Evolutionary conservation across 1,140 invertebrate genomes (phyloP).

Genomic region (Drosophila melanica): DNA sequence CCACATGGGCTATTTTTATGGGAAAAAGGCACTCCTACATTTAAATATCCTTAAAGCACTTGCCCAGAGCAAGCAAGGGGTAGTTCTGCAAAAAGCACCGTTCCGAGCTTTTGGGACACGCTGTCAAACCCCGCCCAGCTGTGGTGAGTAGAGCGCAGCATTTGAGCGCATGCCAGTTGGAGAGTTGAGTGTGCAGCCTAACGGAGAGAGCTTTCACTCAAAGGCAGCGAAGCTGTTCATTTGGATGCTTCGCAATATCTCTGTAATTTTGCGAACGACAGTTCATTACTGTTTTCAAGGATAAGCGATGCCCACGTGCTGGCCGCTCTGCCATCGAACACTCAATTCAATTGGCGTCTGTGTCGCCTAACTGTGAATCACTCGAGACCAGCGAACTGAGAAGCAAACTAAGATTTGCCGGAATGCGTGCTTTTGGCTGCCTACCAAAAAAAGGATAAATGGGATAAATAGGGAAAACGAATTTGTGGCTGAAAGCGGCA

Average conservation of each 20-base stretch:
- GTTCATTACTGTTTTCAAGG: conserved; percentile 76
- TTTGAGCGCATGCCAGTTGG: not conserved
- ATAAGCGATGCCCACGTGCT: conserved; percentile 69
- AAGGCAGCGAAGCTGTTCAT: conserved; percentile 35
- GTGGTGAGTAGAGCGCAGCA: conserved; percentile 3
- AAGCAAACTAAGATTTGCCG: not conserved
- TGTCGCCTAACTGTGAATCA: not conserved
- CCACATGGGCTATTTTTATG: too few species aligned
- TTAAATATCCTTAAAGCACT: too few species aligned
- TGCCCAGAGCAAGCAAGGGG: too few species aligned
- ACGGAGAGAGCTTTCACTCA: conserved; percentile 38
- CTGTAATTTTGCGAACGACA: conserved; percentile 50
- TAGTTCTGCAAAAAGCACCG: conserved; percentile 20
- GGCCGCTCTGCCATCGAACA: conserved; percentile 31
- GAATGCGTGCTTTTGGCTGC: not conserved
- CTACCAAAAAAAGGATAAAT: not conserved
- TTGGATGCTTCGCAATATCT: conserved; percentile 57
- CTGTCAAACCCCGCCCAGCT: not conserved
- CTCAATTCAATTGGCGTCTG: conserved; percentile 30
- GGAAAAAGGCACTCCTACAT: too few species aligned
- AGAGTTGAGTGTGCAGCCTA: conserved; percentile 25
- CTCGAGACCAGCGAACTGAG: not conserved
- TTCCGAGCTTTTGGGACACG: conserved; percentile 24
- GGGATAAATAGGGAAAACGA: not conserved
- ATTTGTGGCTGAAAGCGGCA: not conserved